phyloP scores from a whole-genome alignment of 2,888 invertebrate species.

The Sisyra terminalis region DNA sequence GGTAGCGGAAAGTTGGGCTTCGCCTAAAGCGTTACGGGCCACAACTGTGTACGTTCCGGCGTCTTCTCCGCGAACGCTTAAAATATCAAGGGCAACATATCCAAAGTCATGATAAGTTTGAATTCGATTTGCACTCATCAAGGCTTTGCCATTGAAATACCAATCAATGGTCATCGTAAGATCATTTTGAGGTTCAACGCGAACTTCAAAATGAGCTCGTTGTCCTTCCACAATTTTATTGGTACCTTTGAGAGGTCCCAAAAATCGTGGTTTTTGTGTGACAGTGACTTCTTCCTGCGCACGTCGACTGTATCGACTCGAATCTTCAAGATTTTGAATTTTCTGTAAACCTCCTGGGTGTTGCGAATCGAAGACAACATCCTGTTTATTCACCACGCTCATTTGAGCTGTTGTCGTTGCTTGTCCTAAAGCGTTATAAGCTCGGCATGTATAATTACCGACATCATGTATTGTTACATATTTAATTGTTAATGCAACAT shows the following conservation, averaged over 20 bases:
- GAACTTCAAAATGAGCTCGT: slow-evolving; percentile 85
- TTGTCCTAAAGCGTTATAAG: slow-evolving; percentile 74
- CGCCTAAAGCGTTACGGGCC: slow-evolving; percentile 80
- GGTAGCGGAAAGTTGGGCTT: slow-evolving; percentile 65
- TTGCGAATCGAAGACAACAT: slow-evolving; percentile 76
- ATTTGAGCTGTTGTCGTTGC: slow-evolving; percentile 68
- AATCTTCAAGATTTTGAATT: slow-evolving; percentile 79
- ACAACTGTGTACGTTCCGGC: slow-evolving; percentile 86
- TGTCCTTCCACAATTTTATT: slow-evolving; percentile 87
- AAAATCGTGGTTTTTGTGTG: slow-evolving; percentile 70
- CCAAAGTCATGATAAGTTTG: slow-evolving; percentile 94
- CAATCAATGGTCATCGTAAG: slow-evolving; percentile 86
- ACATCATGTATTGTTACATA: slow-evolving; percentile 80
- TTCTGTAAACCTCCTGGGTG: slow-evolving; percentile 85
- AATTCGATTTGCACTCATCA: slow-evolving; percentile 78
- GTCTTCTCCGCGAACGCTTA: slow-evolving; percentile 84
- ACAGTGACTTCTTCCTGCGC: slow-evolving; percentile 52
- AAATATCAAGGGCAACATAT: slow-evolving; percentile 88
- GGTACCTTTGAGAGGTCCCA: slow-evolving; percentile 82
- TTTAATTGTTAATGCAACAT: slow-evolving; percentile 86
- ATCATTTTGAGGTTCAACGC: slow-evolving; percentile 90
- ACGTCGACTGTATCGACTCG: slow-evolving; percentile 49
- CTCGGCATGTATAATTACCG: slow-evolving; percentile 77
- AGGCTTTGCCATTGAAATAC: slow-evolving; percentile 89
- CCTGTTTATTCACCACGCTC: slow-evolving; percentile 70